A percentile compares a stretch with the other conserved stretches of the same genome.
phyloP scores from a whole-genome alignment of 1,140 invertebrate genomes.

The Dryas iulia region DNA sequence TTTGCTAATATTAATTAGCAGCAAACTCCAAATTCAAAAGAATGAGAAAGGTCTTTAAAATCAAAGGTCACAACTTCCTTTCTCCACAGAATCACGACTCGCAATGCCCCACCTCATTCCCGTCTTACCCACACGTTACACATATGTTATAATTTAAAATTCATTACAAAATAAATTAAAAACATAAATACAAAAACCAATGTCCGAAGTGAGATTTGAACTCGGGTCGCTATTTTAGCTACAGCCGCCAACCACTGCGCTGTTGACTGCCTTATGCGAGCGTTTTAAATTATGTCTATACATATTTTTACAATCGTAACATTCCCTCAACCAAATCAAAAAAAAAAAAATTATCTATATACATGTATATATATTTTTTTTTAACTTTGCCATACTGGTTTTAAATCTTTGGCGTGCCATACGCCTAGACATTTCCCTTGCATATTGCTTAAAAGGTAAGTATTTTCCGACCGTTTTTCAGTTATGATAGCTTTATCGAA shows the following conservation, averaged over 20 bases:
- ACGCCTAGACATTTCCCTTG: not conserved
- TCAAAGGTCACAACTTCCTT: too few species aligned
- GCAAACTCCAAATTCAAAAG: too few species aligned
- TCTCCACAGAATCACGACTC: too few species aligned
- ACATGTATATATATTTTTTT: not conserved
- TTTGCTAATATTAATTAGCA: too few species aligned
- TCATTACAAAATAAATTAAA: too few species aligned
- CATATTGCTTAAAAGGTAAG: not conserved
- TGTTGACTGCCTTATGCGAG: not conserved
- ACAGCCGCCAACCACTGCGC: not conserved
- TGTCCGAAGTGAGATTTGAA: too few species aligned
- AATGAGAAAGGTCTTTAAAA: too few species aligned
- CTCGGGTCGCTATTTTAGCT: too few species aligned
- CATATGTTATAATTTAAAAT: not conserved
- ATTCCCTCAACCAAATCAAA: not conserved
- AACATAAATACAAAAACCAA: too few species aligned
- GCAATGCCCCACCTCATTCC: too few species aligned
- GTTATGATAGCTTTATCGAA: not conserved
- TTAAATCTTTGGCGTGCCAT: not conserved
- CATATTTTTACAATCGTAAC: not conserved
- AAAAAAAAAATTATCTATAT: not conserved
- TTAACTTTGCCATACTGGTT: not conserved
- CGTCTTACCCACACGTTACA: too few species aligned
- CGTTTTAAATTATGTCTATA: not conserved
- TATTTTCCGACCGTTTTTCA: not conserved